Percentiles rank a stretch among this genome's conserved stretches.
phyloP scores from a whole-genome alignment of 2,797 vertebrate species.

The Characodon lateralis region DNA sequence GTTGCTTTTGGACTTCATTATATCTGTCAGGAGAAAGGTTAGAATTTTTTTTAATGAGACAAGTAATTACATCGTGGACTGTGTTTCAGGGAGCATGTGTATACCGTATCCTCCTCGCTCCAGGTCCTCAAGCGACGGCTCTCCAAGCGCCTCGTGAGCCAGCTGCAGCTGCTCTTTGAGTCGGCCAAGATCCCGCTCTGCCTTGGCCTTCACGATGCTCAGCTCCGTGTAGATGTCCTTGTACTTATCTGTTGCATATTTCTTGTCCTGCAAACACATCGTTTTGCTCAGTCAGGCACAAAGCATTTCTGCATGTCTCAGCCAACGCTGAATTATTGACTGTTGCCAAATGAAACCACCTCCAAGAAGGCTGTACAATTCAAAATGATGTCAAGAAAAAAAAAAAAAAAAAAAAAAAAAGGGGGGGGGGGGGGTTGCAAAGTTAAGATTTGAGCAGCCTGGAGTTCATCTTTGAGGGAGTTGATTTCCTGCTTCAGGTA shows the following conservation, averaged over 20 bases:
- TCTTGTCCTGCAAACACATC: constrained; percentile 81
- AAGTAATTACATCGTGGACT: not conserved
- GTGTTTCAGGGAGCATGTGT: too few species aligned
- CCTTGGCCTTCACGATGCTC: constrained; percentile 87
- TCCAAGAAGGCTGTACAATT: not conserved
- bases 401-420: not conserved
- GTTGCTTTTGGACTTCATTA: constrained; percentile 89
- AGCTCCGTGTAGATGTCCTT: constrained; percentile 89
- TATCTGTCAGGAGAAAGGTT: constrained; percentile 68
- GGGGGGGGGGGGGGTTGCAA: not conserved
- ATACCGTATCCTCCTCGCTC: constrained; percentile 83
- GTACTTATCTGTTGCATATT: constrained; percentile 87
- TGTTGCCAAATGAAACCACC: not conserved
- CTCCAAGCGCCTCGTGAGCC: constrained; percentile 84
- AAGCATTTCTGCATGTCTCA: not conserved
- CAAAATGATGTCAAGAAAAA: not conserved
- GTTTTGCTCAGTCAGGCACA: constrained; percentile 25
- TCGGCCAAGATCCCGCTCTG: constrained; percentile 81
- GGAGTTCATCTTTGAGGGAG: constrained; percentile 81
- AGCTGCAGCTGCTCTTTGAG: constrained; percentile 84
- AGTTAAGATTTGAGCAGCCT: constrained; percentile 77
- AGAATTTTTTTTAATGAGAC: not conserved
- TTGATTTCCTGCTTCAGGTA: constrained; percentile 82
- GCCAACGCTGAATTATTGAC: not conserved
- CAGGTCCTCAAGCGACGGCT: constrained; percentile 78